Conservation (phyloP, 2,113 vertebrate species). For the Syrmaticus mikado region DNA sequence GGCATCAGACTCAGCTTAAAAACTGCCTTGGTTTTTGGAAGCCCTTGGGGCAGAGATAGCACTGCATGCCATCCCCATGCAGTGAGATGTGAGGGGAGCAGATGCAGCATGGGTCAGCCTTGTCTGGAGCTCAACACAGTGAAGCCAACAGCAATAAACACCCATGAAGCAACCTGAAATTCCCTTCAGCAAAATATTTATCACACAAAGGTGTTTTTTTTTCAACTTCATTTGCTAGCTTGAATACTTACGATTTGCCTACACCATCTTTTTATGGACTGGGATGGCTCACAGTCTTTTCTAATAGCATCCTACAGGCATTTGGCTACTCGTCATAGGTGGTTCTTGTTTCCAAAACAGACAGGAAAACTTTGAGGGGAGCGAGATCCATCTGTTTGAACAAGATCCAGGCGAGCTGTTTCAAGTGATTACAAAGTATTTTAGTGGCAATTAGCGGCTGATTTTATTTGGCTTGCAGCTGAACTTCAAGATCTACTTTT, state of each 20-base stretch:
- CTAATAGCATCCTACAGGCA: not conserved
- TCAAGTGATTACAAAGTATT: not conserved
- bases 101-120: not conserved
- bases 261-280: not conserved
- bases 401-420: not conserved
- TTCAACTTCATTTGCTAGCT: not conserved
- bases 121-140: not conserved
- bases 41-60: rapidly evolving
- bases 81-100: not conserved
- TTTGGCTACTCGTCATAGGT: not conserved
- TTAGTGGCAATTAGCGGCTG: not conserved
- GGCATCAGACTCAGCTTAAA: not conserved
- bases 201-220: not conserved
- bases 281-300: not conserved
- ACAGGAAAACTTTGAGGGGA: not conserved
- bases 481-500: not conserved
- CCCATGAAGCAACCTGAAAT: not conserved
- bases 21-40: not conserved
- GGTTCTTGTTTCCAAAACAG: not conserved
- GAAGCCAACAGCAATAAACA: not conserved
- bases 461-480: not conserved
- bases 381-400: not conserved
- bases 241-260: not conserved
- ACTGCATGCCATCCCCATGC: rapidly evolving
- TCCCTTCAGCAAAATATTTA: not conserved